Evolutionary conservation across 2,797 vertebrate genomes (phyloP).

Genomic region (Simalia tracyae): DNA sequence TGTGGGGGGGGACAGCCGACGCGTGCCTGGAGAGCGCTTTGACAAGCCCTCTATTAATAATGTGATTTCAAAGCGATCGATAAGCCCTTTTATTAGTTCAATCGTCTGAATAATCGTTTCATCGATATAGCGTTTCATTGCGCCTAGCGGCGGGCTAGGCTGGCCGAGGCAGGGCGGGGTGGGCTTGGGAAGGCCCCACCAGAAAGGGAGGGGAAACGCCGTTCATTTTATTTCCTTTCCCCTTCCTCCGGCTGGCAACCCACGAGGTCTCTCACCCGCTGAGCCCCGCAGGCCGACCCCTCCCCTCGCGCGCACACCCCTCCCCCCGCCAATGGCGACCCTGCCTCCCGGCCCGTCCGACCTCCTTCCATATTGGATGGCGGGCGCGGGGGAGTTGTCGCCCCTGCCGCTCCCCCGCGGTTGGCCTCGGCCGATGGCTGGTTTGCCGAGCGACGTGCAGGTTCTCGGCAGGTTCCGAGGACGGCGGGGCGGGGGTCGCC

Average conservation of each 20-base stretch:
- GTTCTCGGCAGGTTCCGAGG: neutral
- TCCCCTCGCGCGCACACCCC: neutral
- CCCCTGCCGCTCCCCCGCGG: neutral
- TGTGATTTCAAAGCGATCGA: slow-evolving; percentile 69
- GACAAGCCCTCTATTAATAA: slow-evolving; percentile 59
- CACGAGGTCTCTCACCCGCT: neutral
- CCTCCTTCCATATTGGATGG: neutral
- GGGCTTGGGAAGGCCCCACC: neutral
- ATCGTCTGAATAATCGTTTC: slow-evolving; percentile 77
- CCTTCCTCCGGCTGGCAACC: neutral
- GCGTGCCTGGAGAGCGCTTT: neutral
- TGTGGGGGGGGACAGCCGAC: neutral
- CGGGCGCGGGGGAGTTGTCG: too few species aligned
- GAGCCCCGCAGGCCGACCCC: neutral
- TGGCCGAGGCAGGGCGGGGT: slow-evolving; percentile 16
- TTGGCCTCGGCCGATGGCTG: neutral
- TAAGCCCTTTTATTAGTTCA: slow-evolving; percentile 77
- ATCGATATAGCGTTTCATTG: slow-evolving; percentile 78
- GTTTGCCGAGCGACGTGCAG: neutral
- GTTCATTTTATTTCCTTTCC: neutral
- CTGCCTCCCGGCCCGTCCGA: neutral
- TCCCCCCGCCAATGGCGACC: too few species aligned
- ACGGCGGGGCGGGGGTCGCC: neutral
- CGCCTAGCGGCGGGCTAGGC: slow-evolving; percentile 25
- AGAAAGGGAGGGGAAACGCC: neutral